Evolutionary conservation across 2,888 invertebrate species (phyloP).

Genomic region (Diogma glabrata): DNA sequence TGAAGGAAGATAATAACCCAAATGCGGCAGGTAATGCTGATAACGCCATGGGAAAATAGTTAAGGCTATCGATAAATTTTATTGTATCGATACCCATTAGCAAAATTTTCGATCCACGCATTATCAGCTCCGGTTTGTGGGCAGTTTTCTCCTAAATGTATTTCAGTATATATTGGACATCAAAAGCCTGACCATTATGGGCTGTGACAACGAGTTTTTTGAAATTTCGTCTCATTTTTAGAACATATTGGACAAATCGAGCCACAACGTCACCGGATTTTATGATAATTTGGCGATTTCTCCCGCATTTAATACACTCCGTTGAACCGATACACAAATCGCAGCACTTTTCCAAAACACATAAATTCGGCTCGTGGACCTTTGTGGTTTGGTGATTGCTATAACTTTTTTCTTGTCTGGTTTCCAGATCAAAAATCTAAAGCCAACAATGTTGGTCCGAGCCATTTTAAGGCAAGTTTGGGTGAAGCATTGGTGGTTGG

Average conservation of each 20-base stretch:
- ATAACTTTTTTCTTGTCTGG: not conserved
- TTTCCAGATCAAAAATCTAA: not conserved
- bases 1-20: conserved; percentile 13
- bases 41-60: conserved; percentile 21
- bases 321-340: not conserved
- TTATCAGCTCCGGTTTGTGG: not conserved
- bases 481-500: too few species aligned
- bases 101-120: not conserved
- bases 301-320: too few species aligned
- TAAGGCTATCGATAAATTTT: not conserved
- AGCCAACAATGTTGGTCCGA: not conserved
- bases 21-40: conserved; percentile 18
- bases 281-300: too few species aligned
- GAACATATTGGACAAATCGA: not conserved
- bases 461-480: too few species aligned
- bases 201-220: not conserved
- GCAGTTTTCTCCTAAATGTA: not conserved
- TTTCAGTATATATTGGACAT: not conserved
- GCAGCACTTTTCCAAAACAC: not conserved
- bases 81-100: not conserved
- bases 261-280: not conserved
- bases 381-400: not conserved
- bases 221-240: not conserved
- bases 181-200: not conserved
- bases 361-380: not conserved